Evolutionary conservation across 2,888 invertebrate genomes (phyloP).

Genomic region (Tethea ocularis): DNA sequence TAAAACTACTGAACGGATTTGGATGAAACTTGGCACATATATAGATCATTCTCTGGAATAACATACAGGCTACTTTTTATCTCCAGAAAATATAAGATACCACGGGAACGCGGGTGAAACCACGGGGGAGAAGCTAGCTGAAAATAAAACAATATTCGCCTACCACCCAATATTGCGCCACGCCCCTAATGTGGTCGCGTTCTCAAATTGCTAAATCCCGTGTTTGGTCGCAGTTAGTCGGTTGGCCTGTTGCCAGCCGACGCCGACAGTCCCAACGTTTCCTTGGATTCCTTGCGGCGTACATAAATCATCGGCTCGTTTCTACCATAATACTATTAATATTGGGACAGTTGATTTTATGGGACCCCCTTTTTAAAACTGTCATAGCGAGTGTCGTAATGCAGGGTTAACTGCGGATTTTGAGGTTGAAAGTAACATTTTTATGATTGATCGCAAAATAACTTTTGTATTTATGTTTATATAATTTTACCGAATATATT

Average conservation of each 20-base stretch:
- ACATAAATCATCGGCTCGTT: slow-evolving; percentile 54
- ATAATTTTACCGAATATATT: no score
- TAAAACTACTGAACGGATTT: no score
- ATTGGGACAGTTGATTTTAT: slow-evolving; percentile 38
- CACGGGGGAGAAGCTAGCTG: no score
- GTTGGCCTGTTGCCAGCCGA: slow-evolving; percentile 51
- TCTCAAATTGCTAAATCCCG: slow-evolving; percentile 58
- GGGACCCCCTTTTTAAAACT: slow-evolving; percentile 23
- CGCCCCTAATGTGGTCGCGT: slow-evolving; percentile 45
- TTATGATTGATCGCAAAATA: neutral
- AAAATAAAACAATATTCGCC: neutral
- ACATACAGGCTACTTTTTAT: no score
- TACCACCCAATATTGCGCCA: slow-evolving; percentile 13
- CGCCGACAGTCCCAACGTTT: slow-evolving; percentile 26
- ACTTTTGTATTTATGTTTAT: no score
- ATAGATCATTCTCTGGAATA: no score
- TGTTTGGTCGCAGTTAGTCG: slow-evolving; percentile 57
- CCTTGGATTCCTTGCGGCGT: slow-evolving; percentile 45
- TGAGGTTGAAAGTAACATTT: neutral
- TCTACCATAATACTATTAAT: slow-evolving; percentile 40
- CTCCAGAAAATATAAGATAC: no score
- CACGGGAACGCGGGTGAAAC: no score
- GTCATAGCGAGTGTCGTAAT: slow-evolving; percentile 32
- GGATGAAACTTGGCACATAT: no score
- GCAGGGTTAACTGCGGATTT: slow-evolving; percentile 16